These are phyloP conservation scores for Caenorhabditis sp. DNA, from an alignment of 2,888 invertebrate species.

Conservation along the genomic window DNA sequence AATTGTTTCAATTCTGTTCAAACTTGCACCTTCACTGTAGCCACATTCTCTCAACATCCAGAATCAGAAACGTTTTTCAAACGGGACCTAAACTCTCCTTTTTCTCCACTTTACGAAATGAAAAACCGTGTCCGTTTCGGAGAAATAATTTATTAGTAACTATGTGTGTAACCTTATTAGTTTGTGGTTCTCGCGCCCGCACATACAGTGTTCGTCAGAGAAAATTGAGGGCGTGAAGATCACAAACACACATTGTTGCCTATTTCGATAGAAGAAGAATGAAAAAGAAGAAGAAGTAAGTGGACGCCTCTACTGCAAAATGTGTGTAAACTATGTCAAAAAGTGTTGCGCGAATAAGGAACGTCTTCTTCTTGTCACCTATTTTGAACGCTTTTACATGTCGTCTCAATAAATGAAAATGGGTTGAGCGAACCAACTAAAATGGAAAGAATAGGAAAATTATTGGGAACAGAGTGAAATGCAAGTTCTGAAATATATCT, in stretches of 20 bases:
- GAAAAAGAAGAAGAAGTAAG: constrained; percentile 16
- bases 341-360: constrained; percentile 45
- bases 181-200: constrained; percentile 47
- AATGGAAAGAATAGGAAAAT: too few species aligned
- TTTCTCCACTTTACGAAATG: background rate
- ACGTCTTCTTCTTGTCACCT: too few species aligned
- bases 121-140: constrained; percentile 8
- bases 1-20: background rate
- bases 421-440: too few species aligned
- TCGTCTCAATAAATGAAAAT: too few species aligned
- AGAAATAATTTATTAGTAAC: constrained; percentile 39
- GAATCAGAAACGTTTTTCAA: too few species aligned
- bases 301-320: constrained; percentile 20
- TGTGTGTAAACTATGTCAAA: constrained; percentile 56
- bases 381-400: too few species aligned
- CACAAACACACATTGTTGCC: constrained; percentile 36
- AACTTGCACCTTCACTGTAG: too few species aligned
- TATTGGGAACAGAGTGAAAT: too few species aligned
- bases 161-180: constrained; percentile 55
- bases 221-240: constrained; percentile 48
- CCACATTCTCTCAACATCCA: too few species aligned
- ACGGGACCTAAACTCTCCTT: too few species aligned
- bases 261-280: constrained; percentile 6
- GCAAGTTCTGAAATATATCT: too few species aligned
- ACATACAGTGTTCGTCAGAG: constrained; percentile 27